Percentiles rank a stretch among this genome's conserved stretches.
phyloP scores from a whole-genome alignment of 2,888 invertebrate species.

The Drosophila affinis region DNA sequence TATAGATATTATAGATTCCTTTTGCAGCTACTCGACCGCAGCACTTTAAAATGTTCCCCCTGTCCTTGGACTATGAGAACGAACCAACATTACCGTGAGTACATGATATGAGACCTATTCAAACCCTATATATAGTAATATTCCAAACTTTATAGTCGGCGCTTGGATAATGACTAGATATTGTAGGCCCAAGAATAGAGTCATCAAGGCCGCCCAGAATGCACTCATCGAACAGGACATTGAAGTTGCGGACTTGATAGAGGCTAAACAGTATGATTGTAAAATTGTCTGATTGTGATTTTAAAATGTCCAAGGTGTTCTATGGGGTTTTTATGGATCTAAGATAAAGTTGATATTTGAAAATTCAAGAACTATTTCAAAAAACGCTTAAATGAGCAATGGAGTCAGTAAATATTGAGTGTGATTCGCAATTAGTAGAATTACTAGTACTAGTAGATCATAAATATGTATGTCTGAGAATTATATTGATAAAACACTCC shows the following conservation, averaged over 20 bases:
- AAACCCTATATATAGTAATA: accelerated
- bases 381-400: too few species aligned
- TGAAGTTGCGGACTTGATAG: not conserved
- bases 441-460: too few species aligned
- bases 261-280: not conserved
- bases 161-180: not conserved
- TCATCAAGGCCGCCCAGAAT: not conserved
- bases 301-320: not conserved
- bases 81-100: not conserved
- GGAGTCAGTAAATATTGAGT: too few species aligned
- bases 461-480: too few species aligned
- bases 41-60: not conserved
- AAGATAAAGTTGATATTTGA: too few species aligned
- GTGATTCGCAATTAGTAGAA: too few species aligned
- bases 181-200: not conserved
- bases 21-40: not conserved
- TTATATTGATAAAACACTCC: too few species aligned
- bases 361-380: too few species aligned
- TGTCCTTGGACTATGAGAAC: not conserved
- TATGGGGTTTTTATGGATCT: not conserved
- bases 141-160: not conserved
- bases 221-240: not conserved
- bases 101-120: not conserved
- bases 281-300: not conserved
- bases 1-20: not conserved